Percentiles rank a stretch among this genome's conserved stretches.
phyloP scores from a whole-genome alignment of 2,888 invertebrate species.

The Chloroclysta siterata region DNA sequence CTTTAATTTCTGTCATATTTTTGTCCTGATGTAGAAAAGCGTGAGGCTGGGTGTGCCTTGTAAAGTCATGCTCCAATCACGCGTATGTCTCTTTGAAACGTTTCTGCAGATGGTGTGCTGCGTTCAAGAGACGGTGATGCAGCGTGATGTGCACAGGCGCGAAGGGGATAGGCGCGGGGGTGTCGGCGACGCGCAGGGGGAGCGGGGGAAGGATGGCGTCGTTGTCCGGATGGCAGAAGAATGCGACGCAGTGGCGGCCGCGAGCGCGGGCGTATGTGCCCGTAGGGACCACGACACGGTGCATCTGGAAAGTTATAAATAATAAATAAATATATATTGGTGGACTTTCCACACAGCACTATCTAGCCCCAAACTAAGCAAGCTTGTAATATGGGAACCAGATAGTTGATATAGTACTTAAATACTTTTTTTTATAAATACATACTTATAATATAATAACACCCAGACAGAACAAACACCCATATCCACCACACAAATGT shows the following conservation, averaged over 20 bases:
- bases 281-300: slow-evolving; percentile 89
- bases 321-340: no score
- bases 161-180: slow-evolving; percentile 71
- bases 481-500: no score
- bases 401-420: no score
- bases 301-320: slow-evolving; percentile 73
- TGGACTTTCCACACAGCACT: no score
- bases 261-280: slow-evolving; percentile 86
- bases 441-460: no score
- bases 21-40: background rate
- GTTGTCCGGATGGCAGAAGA: slow-evolving; percentile 90
- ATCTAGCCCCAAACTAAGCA: no score
- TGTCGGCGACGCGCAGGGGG: slow-evolving; percentile 70
- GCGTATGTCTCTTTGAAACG: slow-evolving; percentile 89
- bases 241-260: slow-evolving; percentile 90
- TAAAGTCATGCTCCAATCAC: slow-evolving; percentile 63
- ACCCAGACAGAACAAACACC: no score
- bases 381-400: no score
- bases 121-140: slow-evolving; percentile 86
- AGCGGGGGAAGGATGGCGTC: slow-evolving; percentile 80
- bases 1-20: background rate
- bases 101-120: slow-evolving; percentile 89
- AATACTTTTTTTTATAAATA: no score
- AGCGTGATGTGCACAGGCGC: slow-evolving; percentile 74
- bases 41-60: no score